Base-by-base conservation (phyloP, 2,888 invertebrate genomes). In the Spisula subtruncata region DNA sequence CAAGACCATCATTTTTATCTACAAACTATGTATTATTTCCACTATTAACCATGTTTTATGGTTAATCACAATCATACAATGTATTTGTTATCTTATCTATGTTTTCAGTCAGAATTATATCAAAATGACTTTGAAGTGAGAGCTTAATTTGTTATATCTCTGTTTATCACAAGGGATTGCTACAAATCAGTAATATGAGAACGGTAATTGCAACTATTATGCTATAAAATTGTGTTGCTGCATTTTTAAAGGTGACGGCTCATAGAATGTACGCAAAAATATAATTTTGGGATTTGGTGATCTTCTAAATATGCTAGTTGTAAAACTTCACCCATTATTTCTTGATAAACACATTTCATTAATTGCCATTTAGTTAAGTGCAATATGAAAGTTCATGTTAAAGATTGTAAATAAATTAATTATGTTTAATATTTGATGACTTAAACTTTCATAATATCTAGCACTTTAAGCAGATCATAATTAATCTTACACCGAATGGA, bases 41-140 rank as follows among this genome's bases (percentile, higher is more conserved):
- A 66, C n/a, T 25, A 66, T 66, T 25, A 66, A 66, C 60, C 85
- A 79, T 85, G 75, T 46, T 84, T 84, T 79, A 60, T 84, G 25
- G 71, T 71, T 60, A 48, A 51, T 85, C 79, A 48, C n/a, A 54
- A 54, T 79, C 56, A 51, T 87, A 82, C 87, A 82, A 82, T 82
- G 82, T 29, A 46, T 71, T 75, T 82, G 56, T 85, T 89, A 85
- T 89, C 88, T 89, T 89, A 89, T 89, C 85, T 41, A 46, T 54
- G 41, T 16, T 56, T 82, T 85, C 81, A 89, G 79, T 89, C 75
- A 87, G 75, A 81, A 85, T 89, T 85, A 89, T 79, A 51, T 81
- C 71, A 84, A 87, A 71, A 29, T 87, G 84, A 82, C 88, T 85
- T 89, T 89, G 85, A 89, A 75, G 88, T 89, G 81, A 85, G 75